phyloP scores from a whole-genome alignment of 2,888 invertebrate genomes.

The Chrysolina haemoptera region DNA sequence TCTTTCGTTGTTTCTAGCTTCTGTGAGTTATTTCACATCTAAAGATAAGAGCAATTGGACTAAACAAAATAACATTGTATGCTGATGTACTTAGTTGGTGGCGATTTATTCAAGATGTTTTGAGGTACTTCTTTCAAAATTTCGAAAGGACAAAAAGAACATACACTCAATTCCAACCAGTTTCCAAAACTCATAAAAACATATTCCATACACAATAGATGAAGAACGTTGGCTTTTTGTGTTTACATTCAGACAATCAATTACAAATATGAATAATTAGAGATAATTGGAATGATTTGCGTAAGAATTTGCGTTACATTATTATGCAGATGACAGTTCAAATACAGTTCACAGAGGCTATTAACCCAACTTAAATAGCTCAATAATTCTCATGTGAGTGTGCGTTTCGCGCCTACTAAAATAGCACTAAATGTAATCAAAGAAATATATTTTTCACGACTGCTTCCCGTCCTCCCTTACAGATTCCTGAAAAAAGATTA shows the following conservation, averaged over 20 bases:
- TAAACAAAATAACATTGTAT: too few relatives aligned
- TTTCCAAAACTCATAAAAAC: not conserved
- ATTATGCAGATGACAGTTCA: not conserved
- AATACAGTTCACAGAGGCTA: slow-evolving; percentile 21
- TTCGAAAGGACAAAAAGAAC: too few relatives aligned
- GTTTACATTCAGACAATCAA: not conserved
- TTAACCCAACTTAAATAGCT: slow-evolving; percentile 29
- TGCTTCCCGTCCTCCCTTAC: not conserved
- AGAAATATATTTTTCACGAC: slow-evolving; percentile 14
- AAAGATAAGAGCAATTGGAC: too few relatives aligned
- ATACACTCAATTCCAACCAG: too few relatives aligned
- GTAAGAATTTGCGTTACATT: slow-evolving; percentile 22
- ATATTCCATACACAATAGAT: not conserved
- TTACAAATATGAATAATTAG: slow-evolving; percentile 1
- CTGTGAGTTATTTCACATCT: too few relatives aligned
- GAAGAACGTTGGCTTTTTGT: not conserved
- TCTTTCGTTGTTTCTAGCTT: too few relatives aligned
- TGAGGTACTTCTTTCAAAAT: too few relatives aligned
- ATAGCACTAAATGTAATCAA: slow-evolving; percentile 28
- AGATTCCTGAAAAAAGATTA: not conserved
- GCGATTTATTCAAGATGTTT: too few relatives aligned
- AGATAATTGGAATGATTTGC: slow-evolving; percentile 17
- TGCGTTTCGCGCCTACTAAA: slow-evolving; percentile 25
- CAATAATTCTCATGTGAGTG: slow-evolving; percentile 21
- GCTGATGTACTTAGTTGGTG: too few relatives aligned